Evolutionary conservation across 1,140 invertebrate species (phyloP).

Genomic region (Musca vetustissima): DNA sequence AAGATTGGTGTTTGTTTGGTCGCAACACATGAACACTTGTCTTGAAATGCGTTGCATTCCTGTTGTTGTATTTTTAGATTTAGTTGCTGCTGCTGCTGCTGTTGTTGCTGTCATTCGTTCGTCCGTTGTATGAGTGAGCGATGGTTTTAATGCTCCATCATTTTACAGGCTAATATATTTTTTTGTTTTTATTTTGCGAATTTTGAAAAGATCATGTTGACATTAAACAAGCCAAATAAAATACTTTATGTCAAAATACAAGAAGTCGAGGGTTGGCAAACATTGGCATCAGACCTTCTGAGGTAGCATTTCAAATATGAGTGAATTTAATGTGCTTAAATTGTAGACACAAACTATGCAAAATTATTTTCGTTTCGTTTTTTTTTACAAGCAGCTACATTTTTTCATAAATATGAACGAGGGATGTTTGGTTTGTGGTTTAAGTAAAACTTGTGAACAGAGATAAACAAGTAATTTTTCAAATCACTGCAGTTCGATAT

Average conservation of each 20-base stretch:
- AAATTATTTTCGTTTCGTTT: too few relatives aligned
- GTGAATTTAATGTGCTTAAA: too few relatives aligned
- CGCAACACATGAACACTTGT: constrained; percentile 10
- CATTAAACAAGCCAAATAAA: constrained; percentile 20
- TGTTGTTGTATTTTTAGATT: neutral
- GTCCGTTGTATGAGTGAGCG: too few relatives aligned
- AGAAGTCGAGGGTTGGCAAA: neutral
- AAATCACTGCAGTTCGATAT: too few relatives aligned
- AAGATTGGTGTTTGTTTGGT: neutral
- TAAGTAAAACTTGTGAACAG: too few relatives aligned
- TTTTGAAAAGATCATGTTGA: constrained; percentile 11
- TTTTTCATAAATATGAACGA: too few relatives aligned
- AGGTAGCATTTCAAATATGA: neutral
- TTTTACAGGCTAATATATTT: neutral
- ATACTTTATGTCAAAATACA: neutral
- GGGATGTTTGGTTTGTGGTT: too few relatives aligned
- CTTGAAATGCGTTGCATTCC: constrained; percentile 14
- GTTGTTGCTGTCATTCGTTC: too few relatives aligned
- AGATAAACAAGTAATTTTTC: too few relatives aligned
- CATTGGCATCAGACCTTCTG: constrained; percentile 11
- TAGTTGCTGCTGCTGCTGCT: neutral
- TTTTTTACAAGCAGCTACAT: too few relatives aligned
- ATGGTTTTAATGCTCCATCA: neutral
- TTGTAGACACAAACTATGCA: too few relatives aligned
- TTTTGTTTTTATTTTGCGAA: neutral